Percentiles rank a stretch among this genome's conserved stretches.
phyloP scores from a whole-genome alignment of 2,797 vertebrate species.

The Heterohyrax brucei region DNA sequence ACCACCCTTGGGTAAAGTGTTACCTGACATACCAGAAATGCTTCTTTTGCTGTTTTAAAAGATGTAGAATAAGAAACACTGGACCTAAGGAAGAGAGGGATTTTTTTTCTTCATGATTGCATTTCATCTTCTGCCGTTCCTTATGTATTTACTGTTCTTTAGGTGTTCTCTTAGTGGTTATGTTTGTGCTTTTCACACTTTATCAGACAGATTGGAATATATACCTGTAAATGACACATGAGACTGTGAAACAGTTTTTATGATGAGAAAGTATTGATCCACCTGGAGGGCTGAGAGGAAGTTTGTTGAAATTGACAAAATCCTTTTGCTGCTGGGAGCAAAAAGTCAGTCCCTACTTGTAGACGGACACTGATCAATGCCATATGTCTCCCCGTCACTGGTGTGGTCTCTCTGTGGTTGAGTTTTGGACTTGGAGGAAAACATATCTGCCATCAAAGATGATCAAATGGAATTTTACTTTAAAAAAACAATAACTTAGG shows the following conservation, averaged over 20 bases:
- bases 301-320: background rate
- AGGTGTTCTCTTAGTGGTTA: background rate
- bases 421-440: constrained; percentile 41
- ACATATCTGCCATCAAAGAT: constrained; percentile 37
- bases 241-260: constrained; percentile 36
- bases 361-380: background rate
- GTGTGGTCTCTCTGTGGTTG: background rate
- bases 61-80: background rate
- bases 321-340: constrained; percentile 43
- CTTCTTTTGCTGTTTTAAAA: background rate
- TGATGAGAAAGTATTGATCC: background rate
- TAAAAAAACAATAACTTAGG: constrained; percentile 25
- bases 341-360: background rate
- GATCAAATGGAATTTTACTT: constrained; percentile 44
- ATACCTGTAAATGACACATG: constrained; percentile 43
- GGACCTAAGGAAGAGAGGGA: background rate
- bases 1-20: background rate
- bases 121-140: background rate
- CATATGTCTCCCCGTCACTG: background rate
- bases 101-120: background rate
- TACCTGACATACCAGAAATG: constrained; percentile 1
- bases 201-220: background rate
- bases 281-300: background rate
- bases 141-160: background rate
- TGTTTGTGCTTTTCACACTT: constrained; percentile 29